Evolutionary conservation across 2,113 vertebrate genomes (phyloP).

Genomic region (Puma concolor): DNA sequence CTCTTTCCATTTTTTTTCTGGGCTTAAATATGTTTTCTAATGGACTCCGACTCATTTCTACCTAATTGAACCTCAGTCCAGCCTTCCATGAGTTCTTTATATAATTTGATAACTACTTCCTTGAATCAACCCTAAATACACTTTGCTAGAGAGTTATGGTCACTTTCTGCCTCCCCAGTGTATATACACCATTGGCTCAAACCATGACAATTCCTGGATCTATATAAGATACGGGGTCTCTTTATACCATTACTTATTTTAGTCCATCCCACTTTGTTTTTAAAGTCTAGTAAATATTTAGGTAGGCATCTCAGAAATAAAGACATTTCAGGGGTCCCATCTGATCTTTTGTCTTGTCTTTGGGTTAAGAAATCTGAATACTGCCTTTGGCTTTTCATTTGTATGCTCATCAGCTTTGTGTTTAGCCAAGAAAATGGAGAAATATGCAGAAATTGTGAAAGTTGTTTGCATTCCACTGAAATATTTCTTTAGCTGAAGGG

Average conservation of each 20-base stretch:
- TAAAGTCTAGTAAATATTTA: slow-evolving; percentile 40
- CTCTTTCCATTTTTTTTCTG: not conserved
- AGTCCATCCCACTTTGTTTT: not conserved
- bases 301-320: not conserved
- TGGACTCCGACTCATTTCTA: not conserved
- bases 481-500: slow-evolving; percentile 86
- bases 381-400: slow-evolving; percentile 75
- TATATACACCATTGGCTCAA: not conserved
- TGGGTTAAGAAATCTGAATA: slow-evolving; percentile 67
- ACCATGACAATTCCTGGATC: not conserved
- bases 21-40: not conserved
- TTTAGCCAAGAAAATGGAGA: slow-evolving; percentile 82
- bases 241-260: not conserved
- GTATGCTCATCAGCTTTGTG: slow-evolving; percentile 75
- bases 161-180: not conserved
- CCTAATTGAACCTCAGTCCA: not conserved
- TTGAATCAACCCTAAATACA: not conserved
- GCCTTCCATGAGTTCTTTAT: not conserved
- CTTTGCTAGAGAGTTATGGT: not conserved
- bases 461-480: slow-evolving; percentile 86
- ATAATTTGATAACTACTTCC: not conserved
- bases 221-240: not conserved
- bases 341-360: not conserved
- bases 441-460: slow-evolving; percentile 83
- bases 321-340: not conserved